These are phyloP conservation scores for Sebastes elongatus DNA, from an alignment of 2,797 vertebrate genomes.

Conservation along the genomic window DNA sequence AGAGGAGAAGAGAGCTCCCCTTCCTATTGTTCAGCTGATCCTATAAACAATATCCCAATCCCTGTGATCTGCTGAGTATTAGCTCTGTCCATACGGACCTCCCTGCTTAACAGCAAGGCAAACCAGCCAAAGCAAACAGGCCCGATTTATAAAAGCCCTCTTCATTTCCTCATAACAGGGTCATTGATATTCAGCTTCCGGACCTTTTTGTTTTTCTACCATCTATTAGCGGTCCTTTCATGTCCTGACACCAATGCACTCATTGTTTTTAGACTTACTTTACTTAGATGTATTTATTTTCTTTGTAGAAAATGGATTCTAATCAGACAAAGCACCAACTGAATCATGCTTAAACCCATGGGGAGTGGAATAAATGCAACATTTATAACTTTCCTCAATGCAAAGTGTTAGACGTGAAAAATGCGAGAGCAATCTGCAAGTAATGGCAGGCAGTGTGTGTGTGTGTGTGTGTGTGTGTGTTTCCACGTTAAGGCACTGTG, in stretches of 20 bases:
- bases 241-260: neutral
- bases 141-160: slow-evolving; percentile 18
- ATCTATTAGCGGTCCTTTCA: neutral
- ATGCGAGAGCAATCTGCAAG: slow-evolving; percentile 55
- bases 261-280: neutral
- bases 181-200: neutral
- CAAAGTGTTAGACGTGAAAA: slow-evolving; percentile 44
- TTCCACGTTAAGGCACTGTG: slow-evolving; percentile 55
- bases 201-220: neutral
- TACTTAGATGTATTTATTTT: slow-evolving; percentile 23
- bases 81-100: slow-evolving; percentile 30
- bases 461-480: slow-evolving; percentile 39
- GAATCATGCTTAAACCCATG: slow-evolving; percentile 27
- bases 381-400: slow-evolving; percentile 47
- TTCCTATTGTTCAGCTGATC: slow-evolving; percentile 78
- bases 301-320: slow-evolving; percentile 3
- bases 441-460: slow-evolving; percentile 53
- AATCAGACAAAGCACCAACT: slow-evolving; percentile 36
- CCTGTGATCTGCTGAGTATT: slow-evolving; percentile 66
- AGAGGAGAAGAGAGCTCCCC: slow-evolving; percentile 58
- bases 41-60: slow-evolving; percentile 75
- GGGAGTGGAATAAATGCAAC: slow-evolving; percentile 32
- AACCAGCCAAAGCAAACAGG: slow-evolving; percentile 29
- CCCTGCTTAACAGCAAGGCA: slow-evolving; percentile 25
- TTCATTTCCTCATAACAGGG: slow-evolving; percentile 6